Percentiles rank a stretch among this genome's conserved stretches.
Evolutionary conservation across 2,797 vertebrate genomes (phyloP).

Genomic region (Anguilla pacifica): DNA sequence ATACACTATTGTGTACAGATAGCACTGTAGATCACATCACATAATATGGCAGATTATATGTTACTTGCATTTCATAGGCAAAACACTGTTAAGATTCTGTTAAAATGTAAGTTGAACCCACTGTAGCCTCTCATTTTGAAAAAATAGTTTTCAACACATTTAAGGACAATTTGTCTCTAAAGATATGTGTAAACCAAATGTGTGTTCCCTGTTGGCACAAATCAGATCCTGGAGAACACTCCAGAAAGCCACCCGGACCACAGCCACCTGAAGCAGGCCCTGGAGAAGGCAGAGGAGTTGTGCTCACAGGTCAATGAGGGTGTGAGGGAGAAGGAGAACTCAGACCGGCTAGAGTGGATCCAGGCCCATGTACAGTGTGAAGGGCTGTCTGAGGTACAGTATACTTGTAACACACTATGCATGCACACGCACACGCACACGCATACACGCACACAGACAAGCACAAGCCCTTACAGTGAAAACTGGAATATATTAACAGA

Average conservation of each 20-base stretch:
- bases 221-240: constrained; percentile 93
- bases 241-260: constrained; percentile 94
- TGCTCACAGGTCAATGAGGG: constrained; percentile 97
- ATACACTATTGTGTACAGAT: too few relatives aligned
- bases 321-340: constrained; percentile 97
- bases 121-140: too few relatives aligned
- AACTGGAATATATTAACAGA: not conserved
- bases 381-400: constrained; percentile 89
- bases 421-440: constrained; percentile 16
- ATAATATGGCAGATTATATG: too few relatives aligned
- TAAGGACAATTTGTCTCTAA: not conserved
- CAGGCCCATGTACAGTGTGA: constrained; percentile 96
- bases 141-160: too few relatives aligned
- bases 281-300: constrained; percentile 96
- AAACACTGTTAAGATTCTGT: too few relatives aligned
- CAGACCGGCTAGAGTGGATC: constrained; percentile 96
- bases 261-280: constrained; percentile 90
- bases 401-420: not conserved
- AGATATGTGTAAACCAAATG: not conserved
- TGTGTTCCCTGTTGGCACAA: not conserved
- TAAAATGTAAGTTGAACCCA: too few relatives aligned
- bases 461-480: not conserved
- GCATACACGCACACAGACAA: not conserved
- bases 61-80: too few relatives aligned
- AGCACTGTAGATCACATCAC: too few relatives aligned